phyloP scores from a whole-genome alignment of 1,140 invertebrate species.

The Globodera ellingtonae region DNA sequence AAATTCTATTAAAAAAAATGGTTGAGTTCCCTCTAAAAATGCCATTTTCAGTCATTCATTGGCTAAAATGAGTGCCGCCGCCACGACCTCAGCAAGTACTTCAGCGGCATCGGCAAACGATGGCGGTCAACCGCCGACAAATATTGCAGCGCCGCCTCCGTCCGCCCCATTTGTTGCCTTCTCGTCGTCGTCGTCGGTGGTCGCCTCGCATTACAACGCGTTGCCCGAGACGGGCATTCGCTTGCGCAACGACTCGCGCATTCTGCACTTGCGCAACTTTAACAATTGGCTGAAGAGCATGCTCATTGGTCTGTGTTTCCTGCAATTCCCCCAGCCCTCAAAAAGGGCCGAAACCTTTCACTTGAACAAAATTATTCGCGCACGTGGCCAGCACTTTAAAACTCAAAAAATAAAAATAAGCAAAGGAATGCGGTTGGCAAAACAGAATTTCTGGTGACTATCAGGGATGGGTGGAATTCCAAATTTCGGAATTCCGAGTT shows the following conservation, averaged over 20 bases:
- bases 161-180: too few relatives aligned
- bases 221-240: conserved; percentile 76
- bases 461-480: too few relatives aligned
- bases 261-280: conserved; percentile 90
- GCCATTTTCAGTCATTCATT: neutral
- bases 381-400: too few relatives aligned
- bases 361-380: too few relatives aligned
- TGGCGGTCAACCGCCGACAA: neutral
- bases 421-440: too few relatives aligned
- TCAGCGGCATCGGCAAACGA: neutral
- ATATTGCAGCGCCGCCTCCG: conserved; percentile 1
- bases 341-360: too few relatives aligned
- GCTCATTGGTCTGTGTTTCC: conserved; percentile 74
- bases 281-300: conserved; percentile 99
- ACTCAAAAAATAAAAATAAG: too few relatives aligned
- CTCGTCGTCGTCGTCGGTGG: conserved; percentile 38
- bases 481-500: too few relatives aligned
- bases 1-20: conserved; percentile 6
- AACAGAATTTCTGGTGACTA: too few relatives aligned
- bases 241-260: conserved; percentile 80
- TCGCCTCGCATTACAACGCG: conserved; percentile 69
- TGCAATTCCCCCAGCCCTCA: too few relatives aligned
- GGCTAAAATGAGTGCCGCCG: neutral
- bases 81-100: neutral
- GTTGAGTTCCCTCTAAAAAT: conserved; percentile 12